phyloP scores from a whole-genome alignment of 2,797 vertebrate species.

The Sphenodon punctatus region DNA sequence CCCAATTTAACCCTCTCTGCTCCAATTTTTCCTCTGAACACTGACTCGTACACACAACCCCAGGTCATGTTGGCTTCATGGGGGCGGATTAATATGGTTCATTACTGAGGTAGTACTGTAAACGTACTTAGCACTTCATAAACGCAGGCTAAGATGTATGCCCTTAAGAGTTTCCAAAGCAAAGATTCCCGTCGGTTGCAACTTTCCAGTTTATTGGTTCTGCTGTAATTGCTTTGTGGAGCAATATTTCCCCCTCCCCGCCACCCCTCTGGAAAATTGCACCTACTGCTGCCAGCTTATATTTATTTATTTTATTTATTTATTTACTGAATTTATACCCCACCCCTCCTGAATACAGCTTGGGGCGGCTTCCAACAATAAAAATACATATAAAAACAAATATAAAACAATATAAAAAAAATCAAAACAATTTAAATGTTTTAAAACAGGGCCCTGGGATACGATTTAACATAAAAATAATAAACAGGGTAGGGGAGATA shows the following conservation, averaged over 20 bases:
- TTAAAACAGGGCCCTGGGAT: no score
- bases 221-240: background rate
- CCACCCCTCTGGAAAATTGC: background rate
- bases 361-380: no score
- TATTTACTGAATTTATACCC: no score
- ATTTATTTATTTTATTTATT: no score
- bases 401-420: no score
- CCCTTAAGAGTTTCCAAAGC: background rate
- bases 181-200: background rate
- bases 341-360: no score
- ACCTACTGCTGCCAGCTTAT: background rate
- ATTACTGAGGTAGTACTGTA: background rate
- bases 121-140: background rate
- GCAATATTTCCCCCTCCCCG: background rate
- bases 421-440: no score
- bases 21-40: background rate
- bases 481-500: no score
- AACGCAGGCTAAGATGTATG: background rate
- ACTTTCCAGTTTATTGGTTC: background rate
- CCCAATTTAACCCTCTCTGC: background rate
- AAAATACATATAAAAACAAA: no score
- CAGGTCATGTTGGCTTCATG: accelerated
- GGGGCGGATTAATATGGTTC: background rate
- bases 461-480: no score
- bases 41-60: accelerated